Conservation (phyloP, 1,140 invertebrate genomes). For the Drosophila arizonae region DNA sequence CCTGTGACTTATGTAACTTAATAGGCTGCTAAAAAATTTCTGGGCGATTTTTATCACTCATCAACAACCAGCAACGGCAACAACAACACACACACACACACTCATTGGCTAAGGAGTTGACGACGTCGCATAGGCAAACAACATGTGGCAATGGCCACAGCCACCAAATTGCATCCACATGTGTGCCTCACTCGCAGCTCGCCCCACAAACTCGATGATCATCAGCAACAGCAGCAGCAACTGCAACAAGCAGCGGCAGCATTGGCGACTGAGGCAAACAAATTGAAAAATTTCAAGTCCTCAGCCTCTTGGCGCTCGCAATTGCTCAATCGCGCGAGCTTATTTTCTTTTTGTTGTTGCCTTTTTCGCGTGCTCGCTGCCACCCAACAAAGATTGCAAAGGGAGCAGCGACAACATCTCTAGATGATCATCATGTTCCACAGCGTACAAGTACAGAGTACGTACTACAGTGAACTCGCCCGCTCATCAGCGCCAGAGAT, state of each 20-base stretch:
- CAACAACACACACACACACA: slow-evolving; percentile 34
- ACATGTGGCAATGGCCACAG: slow-evolving; percentile 59
- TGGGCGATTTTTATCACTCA: slow-evolving; percentile 71
- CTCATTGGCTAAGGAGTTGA: slow-evolving; percentile 38
- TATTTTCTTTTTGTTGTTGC: not conserved
- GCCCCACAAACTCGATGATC: slow-evolving; percentile 52
- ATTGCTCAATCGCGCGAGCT: slow-evolving; percentile 68
- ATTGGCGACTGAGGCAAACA: slow-evolving; percentile 45
- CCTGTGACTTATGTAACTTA: slow-evolving; percentile 77
- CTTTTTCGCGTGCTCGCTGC: slow-evolving; percentile 57
- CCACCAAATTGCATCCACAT: slow-evolving; percentile 78
- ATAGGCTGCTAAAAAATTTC: slow-evolving; percentile 76
- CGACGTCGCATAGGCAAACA: slow-evolving; percentile 56
- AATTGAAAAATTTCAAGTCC: slow-evolving; percentile 79
- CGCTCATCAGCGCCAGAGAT: slow-evolving; percentile 32
- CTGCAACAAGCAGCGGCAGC: not conserved
- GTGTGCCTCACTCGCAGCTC: slow-evolving; percentile 50
- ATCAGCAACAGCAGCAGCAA: slow-evolving; percentile 37
- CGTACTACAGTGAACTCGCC: slow-evolving; percentile 20
- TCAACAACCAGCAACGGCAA: slow-evolving; percentile 31
- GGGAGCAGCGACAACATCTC: slow-evolving; percentile 24
- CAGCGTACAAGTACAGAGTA: slow-evolving; percentile 29
- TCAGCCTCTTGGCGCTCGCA: slow-evolving; percentile 74
- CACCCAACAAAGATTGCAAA: slow-evolving; percentile 14
- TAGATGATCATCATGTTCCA: slow-evolving; percentile 27